Base-by-base conservation (phyloP, 2,888 invertebrate species). In the Octonoba sinensis region DNA sequence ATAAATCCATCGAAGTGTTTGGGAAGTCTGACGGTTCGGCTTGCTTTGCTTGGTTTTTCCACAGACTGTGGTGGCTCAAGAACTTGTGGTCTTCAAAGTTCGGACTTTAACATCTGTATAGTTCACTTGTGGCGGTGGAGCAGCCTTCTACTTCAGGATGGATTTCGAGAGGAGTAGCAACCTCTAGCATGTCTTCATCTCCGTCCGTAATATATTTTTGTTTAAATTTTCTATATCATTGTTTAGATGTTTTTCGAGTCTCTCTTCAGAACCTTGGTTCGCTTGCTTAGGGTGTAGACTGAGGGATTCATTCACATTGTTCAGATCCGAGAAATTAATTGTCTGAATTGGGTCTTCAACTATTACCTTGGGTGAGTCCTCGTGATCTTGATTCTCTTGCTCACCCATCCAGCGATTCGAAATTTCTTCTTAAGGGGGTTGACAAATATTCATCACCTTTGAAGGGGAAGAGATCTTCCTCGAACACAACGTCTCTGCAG, bases 391-490 rank as follows among this genome's bases (percentile, higher is more conserved):
- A 11, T 44, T 36, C 4, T 44, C n/a, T n/a, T n/a, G n/a, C n/a
- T n/a, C n/a, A n/a, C n/a, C n/a, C n/a, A n/a, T n/a, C n/a, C n/a
- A n/a, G n/a, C n/a, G n/a, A n/a, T n/a, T n/a, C n/a, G n/a, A n/a
- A n/a, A n/a, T 18, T 44, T 64, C 46, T 13, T n/a, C n/a, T n/a
- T n/a, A n/a, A n/a, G n/a, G 4, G 13, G 46, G 36, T n/a, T 11
- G 36, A 8, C 11, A 15, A n/a, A 11, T 20, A 49, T n/a, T 65
- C 6, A 3, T 67, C 12, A 12, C 4, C 11, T 24, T 75, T 75
- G 24, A 46, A 13, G 2, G 66, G 66, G 18, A 75, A 75, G 4
- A 57, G 22, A 51, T 66, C 20, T 66, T 75, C 75, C n/a, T 75
- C 59, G 22, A 75, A 75, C 3, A 11, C 57, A 8, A 66, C 47